A percentile compares a stretch with the other conserved stretches of the same genome.
Evolutionary conservation across 2,888 invertebrate species (phyloP).

Genomic region (Eucriotettix oculatus): DNA sequence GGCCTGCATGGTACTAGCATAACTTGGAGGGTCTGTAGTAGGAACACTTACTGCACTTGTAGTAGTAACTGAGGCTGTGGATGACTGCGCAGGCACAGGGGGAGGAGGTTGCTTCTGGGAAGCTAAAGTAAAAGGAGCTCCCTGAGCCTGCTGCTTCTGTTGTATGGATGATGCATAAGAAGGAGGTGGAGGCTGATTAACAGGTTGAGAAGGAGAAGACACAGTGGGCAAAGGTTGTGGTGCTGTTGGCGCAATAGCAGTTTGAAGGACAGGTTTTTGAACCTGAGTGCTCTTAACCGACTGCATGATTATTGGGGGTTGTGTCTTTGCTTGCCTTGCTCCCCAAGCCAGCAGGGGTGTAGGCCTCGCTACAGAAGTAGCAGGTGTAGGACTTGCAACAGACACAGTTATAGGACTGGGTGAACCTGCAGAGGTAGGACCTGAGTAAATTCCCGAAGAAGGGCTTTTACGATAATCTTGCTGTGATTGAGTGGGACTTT

Average conservation of each 20-base stretch:
- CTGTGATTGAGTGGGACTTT: conserved; percentile 67
- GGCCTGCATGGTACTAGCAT: conserved; percentile 79
- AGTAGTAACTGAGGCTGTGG: conserved; percentile 23
- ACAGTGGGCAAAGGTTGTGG: conserved; percentile 37
- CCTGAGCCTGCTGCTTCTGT: conserved; percentile 50
- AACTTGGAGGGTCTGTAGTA: conserved; percentile 80
- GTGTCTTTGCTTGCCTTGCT: conserved; percentile 72
- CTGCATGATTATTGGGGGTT: conserved; percentile 91
- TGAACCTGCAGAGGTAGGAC: conserved; percentile 65
- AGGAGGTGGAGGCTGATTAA: conserved; percentile 52
- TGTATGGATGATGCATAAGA: conserved; percentile 68
- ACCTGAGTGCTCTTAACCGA: conserved; percentile 91
- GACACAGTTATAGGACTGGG: conserved; percentile 67
- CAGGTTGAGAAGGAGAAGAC: conserved; percentile 18
- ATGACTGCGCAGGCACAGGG: conserved; percentile 26
- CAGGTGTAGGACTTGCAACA: conserved; percentile 40
- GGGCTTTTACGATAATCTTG: conserved; percentile 70
- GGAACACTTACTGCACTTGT: conserved; percentile 36
- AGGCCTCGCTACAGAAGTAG: conserved; percentile 46
- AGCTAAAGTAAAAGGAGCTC: conserved; percentile 24
- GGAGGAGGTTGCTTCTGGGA: conserved; percentile 20
- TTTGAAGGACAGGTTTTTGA: conserved; percentile 86
- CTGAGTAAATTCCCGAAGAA: conserved; percentile 73
- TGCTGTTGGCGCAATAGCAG: conserved; percentile 81
- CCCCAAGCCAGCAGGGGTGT: conserved; percentile 74